Base-by-base conservation (phyloP, 2,888 invertebrate species). In the Drosophila melanocephala region DNA sequence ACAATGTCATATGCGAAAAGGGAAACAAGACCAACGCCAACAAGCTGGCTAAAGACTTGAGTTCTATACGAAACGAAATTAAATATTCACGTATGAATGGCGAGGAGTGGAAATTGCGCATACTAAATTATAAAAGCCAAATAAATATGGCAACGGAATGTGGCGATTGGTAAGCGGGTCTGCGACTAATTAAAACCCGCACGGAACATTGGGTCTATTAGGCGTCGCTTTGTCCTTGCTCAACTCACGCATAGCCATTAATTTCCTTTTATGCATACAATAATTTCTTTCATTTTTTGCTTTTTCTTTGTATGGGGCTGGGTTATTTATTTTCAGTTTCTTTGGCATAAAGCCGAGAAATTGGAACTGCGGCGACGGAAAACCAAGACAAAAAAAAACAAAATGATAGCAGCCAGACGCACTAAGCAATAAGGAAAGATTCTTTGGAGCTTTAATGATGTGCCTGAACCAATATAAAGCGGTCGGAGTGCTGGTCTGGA, bases 251-350 rank as follows among this genome's bases (percentile, higher is more conserved):
- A 80, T 51, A 73, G 79, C 80, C 77, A 89, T 91, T 89, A 88
- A 89, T 87, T 90, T 90, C 77, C 74, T 90, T 84, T 87, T 90
- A 87, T 84, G 87, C 72, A 63, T 69, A 71, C 77, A 81, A 85
- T 89, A 90, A 90, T 87, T 87, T 90, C 86, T 83, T 86, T 86
- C 77, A 73, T 84, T 81, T 60, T 62, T 63, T 56, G 52, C 28
- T 4, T 58, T 68, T 66, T 52, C 47, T 59, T 58, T 30, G 39
- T 28, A 37, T 62, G 50, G 33, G 28, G 42, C n/a, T 53, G 39
- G 26, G 44, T 73, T 78, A 73, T 73, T 62, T 76, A 50, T 55
- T 50, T 72, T 72, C 47, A 71, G 62, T 76, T 73, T 76, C 44
- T 33, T 57, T 59, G 51, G 39, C 37, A 33, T n/a, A 55, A 14